Conservation (phyloP, 2,888 invertebrate species). For the Leptinotarsa peninsularis region DNA sequence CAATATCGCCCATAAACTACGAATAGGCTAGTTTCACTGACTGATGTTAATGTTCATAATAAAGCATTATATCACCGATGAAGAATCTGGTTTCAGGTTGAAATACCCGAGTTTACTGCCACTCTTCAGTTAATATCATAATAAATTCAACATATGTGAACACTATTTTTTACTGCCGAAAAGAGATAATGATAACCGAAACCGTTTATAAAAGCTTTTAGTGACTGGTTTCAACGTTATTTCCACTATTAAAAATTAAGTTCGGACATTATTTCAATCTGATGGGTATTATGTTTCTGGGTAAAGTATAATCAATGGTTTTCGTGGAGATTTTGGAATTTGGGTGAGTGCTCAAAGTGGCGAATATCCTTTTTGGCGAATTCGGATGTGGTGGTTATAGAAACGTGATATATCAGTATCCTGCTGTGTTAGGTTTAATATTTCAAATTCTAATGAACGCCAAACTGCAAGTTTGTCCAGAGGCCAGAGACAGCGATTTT, state of each 20-base stretch:
- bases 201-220: slow-evolving; percentile 57
- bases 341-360: background rate
- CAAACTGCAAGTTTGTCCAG: background rate
- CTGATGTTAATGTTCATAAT: slow-evolving; percentile 37
- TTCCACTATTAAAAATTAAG: slow-evolving; percentile 52
- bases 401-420: background rate
- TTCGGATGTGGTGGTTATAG: background rate
- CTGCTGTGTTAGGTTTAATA: background rate
- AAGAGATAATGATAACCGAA: slow-evolving; percentile 56
- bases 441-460: slow-evolving; percentile 1
- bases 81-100: slow-evolving; percentile 58
- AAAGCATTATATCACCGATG: slow-evolving; percentile 52
- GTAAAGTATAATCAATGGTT: background rate
- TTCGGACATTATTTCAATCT: slow-evolving; percentile 46
- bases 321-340: slow-evolving; percentile 2
- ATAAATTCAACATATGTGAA: slow-evolving; percentile 66
- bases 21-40: slow-evolving; percentile 20
- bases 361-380: slow-evolving; percentile 2
- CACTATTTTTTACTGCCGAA: slow-evolving; percentile 60
- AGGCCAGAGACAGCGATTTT: background rate
- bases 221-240: slow-evolving; percentile 54
- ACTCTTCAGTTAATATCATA: slow-evolving; percentile 64
- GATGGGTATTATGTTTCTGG: slow-evolving; percentile 42
- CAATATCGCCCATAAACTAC: slow-evolving; percentile 17
- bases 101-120: slow-evolving; percentile 58